phyloP scores from a whole-genome alignment of 2,797 vertebrate species.

The Xyrichtys novacula region DNA sequence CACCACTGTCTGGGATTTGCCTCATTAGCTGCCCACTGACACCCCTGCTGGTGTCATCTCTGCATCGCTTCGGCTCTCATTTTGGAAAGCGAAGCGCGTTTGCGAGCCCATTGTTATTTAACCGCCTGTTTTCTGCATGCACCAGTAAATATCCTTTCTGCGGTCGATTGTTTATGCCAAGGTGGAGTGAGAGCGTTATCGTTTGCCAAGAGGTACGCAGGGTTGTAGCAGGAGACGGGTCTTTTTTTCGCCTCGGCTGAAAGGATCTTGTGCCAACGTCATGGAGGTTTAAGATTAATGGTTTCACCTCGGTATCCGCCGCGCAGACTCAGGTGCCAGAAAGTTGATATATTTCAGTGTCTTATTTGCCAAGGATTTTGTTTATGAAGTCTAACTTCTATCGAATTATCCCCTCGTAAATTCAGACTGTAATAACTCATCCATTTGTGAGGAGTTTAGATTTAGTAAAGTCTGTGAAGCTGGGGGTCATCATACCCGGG shows the following conservation, averaged over 20 bases:
- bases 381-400: not conserved
- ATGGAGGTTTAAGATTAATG: not conserved
- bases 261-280: conserved; percentile 5
- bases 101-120: conserved; percentile 43
- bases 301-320: conserved; percentile 12
- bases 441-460: not conserved
- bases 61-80: conserved; percentile 58
- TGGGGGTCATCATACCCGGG: not conserved
- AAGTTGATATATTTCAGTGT: not conserved
- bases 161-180: conserved; percentile 25
- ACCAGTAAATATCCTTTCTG: conserved; percentile 36
- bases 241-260: conserved; percentile 11
- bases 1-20: conserved; percentile 62
- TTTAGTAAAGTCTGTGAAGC: not conserved
- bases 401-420: not conserved
- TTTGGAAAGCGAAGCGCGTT: conserved; percentile 45
- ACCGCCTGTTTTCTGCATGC: conserved; percentile 31
- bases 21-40: conserved; percentile 78
- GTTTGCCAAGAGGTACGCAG: conserved; percentile 4
- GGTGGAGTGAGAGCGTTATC: conserved; percentile 5
- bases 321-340: not conserved
- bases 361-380: not conserved
- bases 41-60: conserved; percentile 72
- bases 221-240: conserved; percentile 9
- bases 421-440: not conserved